Evolutionary conservation across 1,140 invertebrate genomes (phyloP), one percentile per base, ranked within the genome.

Genomic region (Temnothorax nylanderi): DNA sequence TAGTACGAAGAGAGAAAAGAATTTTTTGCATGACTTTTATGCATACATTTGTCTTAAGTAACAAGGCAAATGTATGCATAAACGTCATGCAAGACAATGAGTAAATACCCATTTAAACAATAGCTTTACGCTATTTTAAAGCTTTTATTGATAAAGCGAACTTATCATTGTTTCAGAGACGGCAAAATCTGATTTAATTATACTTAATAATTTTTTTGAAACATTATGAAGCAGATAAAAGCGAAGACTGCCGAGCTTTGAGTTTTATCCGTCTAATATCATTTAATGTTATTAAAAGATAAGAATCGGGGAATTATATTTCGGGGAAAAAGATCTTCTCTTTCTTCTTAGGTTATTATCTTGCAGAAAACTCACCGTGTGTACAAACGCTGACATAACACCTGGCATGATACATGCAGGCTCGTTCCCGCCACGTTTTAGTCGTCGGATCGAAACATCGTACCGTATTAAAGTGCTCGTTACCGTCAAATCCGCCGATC

Each of bases 381-480:
- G 96, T 96, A 21, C 97, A 97, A 16, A 97, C 97, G 93, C 97
- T 98, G 67, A 98, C 97, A 92, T 97, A 98, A 93, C 97, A 98
- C 56, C 97, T 94, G 0, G 96, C 96, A 87, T 97, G 96, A 91
- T 97, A 96, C 97, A 98, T 98, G 94, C 97, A 97, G 1, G 97
- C 97, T 64, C 96, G 95, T 86, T 97, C 97, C 11, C 94, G 95
- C 97, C 97, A 98, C 2, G 94, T 94, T 82, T 96, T 96, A 0
- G 93, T 96, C 0, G 96, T 94, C 0, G 97, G 97, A 92, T 97
- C 96, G 90, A 96, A 98, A 87, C 96, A 96, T 18, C 97, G 95
- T 13, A 97, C 96, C 0, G 97, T 97, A 87, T 97, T 97, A 91
- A 97, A 97, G 89, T 97, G 96, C 69, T 97, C 96, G 74, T 96